Percentiles rank a stretch among this genome's conserved stretches.
Conservation (phyloP, 2,113 vertebrate species). For the Festucalex cinctus region DNA sequence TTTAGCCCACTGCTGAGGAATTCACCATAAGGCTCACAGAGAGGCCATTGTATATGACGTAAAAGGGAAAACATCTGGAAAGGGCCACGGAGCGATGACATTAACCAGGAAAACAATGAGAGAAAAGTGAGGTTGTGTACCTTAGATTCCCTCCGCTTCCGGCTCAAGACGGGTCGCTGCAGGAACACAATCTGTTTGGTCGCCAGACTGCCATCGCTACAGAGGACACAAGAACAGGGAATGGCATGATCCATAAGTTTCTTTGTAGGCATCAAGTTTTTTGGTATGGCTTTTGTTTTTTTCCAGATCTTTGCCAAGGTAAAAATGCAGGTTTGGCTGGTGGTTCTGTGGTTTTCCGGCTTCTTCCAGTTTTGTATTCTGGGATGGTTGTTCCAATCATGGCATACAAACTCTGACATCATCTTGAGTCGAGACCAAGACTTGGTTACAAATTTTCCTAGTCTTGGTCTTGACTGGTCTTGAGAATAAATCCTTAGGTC, state of each 20-base stretch:
- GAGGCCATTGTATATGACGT: conserved; percentile 13
- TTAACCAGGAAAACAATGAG: conserved; percentile 10
- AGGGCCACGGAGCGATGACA: conserved; percentile 20
- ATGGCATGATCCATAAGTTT: neutral
- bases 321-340: too few species aligned
- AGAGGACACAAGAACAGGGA: neutral
- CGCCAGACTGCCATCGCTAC: conserved; percentile 89
- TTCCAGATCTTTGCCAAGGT: too few species aligned
- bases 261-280: neutral
- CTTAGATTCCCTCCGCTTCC: conserved; percentile 92
- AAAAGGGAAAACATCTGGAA: conserved; percentile 41
- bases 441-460: too few species aligned
- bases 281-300: neutral
- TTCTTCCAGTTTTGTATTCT: too few species aligned
- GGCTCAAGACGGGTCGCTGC: conserved; percentile 89
- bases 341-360: too few species aligned
- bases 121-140: conserved; percentile 67
- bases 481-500: too few species aligned
- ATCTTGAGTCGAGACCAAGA: too few species aligned
- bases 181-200: conserved; percentile 98
- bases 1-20: conserved; percentile 11
- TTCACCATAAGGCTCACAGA: conserved; percentile 16
- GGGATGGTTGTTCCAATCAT: too few species aligned
- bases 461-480: too few species aligned
- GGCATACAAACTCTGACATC: too few species aligned